A percentile compares a stretch with the other conserved stretches of the same genome.
Conservation (phyloP, 2,113 vertebrate genomes). For the Pionites leucogaster region DNA sequence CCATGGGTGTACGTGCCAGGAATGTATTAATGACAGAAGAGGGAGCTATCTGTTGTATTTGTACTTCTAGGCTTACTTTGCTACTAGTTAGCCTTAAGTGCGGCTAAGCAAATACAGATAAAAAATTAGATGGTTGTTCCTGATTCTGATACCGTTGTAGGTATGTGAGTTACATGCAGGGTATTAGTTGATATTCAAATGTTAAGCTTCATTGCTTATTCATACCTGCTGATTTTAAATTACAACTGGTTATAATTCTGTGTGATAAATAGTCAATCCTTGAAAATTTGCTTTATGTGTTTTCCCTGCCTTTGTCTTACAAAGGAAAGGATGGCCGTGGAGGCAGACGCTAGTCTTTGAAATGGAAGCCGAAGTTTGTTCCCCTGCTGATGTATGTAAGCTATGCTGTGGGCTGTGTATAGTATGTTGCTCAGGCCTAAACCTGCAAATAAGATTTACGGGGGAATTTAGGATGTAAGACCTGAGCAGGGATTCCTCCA, state of each 20-base stretch:
- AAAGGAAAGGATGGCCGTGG: not conserved
- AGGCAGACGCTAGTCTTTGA: not conserved
- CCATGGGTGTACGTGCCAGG: not conserved
- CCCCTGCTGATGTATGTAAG: not conserved
- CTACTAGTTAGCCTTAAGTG: not conserved
- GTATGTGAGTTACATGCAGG: not conserved
- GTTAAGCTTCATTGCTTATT: not conserved
- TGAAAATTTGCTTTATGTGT: not conserved
- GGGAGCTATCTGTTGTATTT: conserved; percentile 1
- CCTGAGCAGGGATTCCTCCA: not conserved
- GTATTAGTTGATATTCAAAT: not conserved
- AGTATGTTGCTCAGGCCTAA: not conserved
- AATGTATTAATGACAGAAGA: conserved; percentile 1
- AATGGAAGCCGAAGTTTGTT: not conserved
- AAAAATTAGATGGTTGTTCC: not conserved
- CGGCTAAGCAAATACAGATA: not conserved
- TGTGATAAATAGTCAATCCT: not conserved
- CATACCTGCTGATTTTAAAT: not conserved
- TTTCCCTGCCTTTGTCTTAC: not conserved
- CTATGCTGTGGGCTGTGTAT: not conserved
- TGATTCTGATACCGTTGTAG: not conserved
- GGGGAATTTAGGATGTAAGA: not conserved
- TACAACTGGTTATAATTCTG: not conserved
- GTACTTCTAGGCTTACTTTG: not conserved
- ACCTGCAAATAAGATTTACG: not conserved